Percentiles rank a stretch among this genome's conserved stretches.
Evolutionary conservation across 1,140 invertebrate genomes (phyloP).

Genomic region (Hydropsyche tenuis): DNA sequence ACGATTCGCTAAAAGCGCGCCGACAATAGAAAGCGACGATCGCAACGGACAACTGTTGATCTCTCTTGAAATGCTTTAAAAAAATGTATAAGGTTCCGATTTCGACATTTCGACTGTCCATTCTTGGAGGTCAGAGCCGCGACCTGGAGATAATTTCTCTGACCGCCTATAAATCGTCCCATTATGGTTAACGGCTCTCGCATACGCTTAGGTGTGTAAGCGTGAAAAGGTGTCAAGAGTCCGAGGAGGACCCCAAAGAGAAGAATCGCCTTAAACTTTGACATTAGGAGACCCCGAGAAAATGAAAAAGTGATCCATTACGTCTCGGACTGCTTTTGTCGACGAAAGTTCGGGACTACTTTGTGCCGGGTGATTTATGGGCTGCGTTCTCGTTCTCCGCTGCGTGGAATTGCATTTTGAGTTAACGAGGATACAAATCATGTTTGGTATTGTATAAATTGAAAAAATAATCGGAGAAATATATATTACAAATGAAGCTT

Average conservation of each 20-base stretch:
- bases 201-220: slow-evolving; percentile 3
- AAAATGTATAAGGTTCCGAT: slow-evolving; percentile 4
- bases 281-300: slow-evolving; percentile 16
- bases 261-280: slow-evolving; percentile 47
- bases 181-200: background rate
- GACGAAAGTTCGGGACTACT: too few species aligned
- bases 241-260: slow-evolving; percentile 3
- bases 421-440: too few species aligned
- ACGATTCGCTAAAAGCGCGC: slow-evolving; percentile 13
- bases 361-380: too few species aligned
- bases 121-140: slow-evolving; percentile 8
- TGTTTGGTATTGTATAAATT: too few species aligned
- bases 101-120: slow-evolving; percentile 12
- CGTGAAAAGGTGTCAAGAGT: slow-evolving; percentile 34
- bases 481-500: too few species aligned
- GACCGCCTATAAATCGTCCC: slow-evolving; percentile 17
- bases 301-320: too few species aligned
- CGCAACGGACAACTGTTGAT: background rate
- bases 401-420: too few species aligned
- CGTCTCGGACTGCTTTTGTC: too few species aligned
- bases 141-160: slow-evolving; percentile 23
- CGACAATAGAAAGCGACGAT: slow-evolving; percentile 4
- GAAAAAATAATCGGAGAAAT: too few species aligned
- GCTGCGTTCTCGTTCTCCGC: too few species aligned
- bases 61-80: background rate